phyloP scores from a whole-genome alignment of 2,888 invertebrate genomes.

The Tetropium fuscum region DNA sequence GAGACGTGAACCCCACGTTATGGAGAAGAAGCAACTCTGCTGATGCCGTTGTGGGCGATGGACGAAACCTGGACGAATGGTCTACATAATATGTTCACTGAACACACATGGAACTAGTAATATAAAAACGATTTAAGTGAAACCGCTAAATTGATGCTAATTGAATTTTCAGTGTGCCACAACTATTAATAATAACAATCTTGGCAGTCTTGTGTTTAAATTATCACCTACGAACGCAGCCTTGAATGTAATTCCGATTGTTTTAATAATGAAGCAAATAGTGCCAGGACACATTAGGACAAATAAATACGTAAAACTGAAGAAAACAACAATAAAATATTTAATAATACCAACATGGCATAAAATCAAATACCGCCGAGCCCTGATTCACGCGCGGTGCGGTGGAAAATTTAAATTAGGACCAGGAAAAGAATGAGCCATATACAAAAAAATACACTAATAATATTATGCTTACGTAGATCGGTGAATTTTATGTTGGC shows the following conservation, averaged over 20 bases:
- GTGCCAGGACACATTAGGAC: neutral
- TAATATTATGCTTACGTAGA: slow-evolving; percentile 16
- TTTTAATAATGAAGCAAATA: slow-evolving; percentile 1
- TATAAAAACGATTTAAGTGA: no score
- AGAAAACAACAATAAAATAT: neutral
- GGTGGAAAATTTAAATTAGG: neutral
- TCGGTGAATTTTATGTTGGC: slow-evolving; percentile 18
- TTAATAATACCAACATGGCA: neutral
- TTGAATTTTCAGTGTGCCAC: neutral
- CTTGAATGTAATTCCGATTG: slow-evolving; percentile 21
- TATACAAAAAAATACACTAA: slow-evolving; percentile 14
- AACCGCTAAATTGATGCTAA: no score
- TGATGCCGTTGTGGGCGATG: no score
- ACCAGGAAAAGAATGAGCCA: slow-evolving; percentile 3
- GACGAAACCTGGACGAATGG: no score
- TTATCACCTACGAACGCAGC: slow-evolving; percentile 2
- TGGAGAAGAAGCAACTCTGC: no score
- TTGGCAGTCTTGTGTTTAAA: neutral
- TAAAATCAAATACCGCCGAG: neutral
- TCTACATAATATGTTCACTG: no score
- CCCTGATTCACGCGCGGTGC: neutral
- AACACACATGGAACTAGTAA: no score
- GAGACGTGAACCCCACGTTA: no score
- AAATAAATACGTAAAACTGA: neutral
- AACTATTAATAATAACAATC: no score